These are phyloP conservation scores for Halisarca cf. caerulea DNA, from an alignment of 37 sponge, comb jelly and placozoan genomes.

Conservation along the genomic window DNA sequence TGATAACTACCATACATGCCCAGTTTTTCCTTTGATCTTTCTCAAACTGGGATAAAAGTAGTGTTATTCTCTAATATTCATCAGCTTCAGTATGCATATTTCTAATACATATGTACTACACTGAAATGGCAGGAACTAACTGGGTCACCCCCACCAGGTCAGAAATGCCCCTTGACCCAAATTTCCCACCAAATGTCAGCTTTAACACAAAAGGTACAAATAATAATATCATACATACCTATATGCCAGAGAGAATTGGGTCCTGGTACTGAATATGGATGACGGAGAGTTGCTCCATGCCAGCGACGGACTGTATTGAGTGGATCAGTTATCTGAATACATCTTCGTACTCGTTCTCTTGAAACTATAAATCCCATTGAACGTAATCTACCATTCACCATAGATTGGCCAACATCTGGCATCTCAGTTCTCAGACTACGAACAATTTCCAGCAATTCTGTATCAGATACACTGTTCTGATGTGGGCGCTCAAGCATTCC, in stretches of 20 bases:
- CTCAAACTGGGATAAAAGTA: too few relatives aligned
- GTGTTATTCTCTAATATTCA: too few relatives aligned
- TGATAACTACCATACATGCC: too few relatives aligned
- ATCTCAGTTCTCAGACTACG: not conserved
- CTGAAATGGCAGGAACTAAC: too few relatives aligned
- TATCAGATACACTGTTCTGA: not conserved
- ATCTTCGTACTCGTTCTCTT: constrained; percentile 8
- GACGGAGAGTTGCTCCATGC: constrained; percentile 19
- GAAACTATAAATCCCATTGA: not conserved
- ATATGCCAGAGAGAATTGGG: constrained; percentile 86
- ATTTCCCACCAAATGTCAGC: too few relatives aligned
- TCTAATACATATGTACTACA: too few relatives aligned
- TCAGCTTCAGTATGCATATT: too few relatives aligned
- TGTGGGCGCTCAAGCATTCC: not conserved
- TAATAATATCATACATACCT: too few relatives aligned
- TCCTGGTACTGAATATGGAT: constrained; percentile 59
- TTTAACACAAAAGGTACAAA: too few relatives aligned
- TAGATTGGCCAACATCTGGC: constrained; percentile 34
- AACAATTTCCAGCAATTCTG: not conserved
- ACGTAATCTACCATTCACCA: constrained; percentile 15
- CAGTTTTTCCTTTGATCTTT: too few relatives aligned
- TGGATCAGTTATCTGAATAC: constrained; percentile 36
- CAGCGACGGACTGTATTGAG: constrained; percentile 34
- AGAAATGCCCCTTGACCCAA: too few relatives aligned
- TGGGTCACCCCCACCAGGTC: too few relatives aligned